These are phyloP conservation scores for Pangasius mekongensis DNA, from an alignment of 2,797 vertebrate genomes.

Conservation along the genomic window DNA sequence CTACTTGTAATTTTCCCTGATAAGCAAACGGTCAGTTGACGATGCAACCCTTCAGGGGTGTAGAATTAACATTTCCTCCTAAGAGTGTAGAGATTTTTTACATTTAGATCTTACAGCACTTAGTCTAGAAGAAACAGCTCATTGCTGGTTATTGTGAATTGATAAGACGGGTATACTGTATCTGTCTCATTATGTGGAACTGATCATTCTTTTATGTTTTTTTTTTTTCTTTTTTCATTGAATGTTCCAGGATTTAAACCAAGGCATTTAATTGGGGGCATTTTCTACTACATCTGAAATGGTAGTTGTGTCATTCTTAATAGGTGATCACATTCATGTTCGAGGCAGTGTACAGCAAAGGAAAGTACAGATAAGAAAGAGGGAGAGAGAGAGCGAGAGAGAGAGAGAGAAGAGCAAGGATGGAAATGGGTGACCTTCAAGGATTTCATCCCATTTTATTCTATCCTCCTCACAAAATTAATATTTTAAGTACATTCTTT, in stretches of 20 bases:
- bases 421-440: conserved; percentile 23
- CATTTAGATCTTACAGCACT: neutral
- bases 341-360: neutral
- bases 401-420: neutral
- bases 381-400: neutral
- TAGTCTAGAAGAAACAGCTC: neutral
- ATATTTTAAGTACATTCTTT: conserved; percentile 49
- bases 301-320: neutral
- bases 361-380: neutral
- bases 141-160: neutral
- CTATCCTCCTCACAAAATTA: conserved; percentile 21
- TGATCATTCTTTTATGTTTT: neutral
- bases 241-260: neutral
- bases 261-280: neutral
- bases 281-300: conserved; percentile 3
- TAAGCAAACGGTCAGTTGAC: neutral
- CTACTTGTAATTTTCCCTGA: neutral
- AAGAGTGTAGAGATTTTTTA: neutral
- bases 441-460: conserved; percentile 31
- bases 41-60: neutral
- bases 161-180: neutral
- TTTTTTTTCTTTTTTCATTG: neutral
- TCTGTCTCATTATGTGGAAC: neutral
- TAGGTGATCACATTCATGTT: neutral
- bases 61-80: neutral